Base-by-base conservation (phyloP, 2,797 vertebrate species). In the Picus viridis region DNA sequence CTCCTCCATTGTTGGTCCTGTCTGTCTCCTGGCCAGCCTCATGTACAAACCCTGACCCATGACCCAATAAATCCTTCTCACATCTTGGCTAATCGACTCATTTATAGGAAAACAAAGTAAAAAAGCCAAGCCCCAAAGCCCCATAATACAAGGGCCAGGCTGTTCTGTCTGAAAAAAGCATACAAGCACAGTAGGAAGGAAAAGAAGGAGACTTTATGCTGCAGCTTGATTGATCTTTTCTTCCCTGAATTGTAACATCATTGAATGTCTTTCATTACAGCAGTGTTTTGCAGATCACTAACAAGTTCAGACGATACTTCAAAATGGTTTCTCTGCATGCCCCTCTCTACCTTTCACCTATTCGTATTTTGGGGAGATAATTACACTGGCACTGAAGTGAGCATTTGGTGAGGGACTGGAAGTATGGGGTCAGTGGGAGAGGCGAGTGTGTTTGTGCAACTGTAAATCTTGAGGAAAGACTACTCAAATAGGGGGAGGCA, bases 121-220 rank as follows among this genome's bases (percentile, higher is more conserved):
- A 2, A 43, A 67, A 57, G 3, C 13, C 29, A 69, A 47, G 3
- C 5, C 16, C 8, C 26, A 51, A 41, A 88, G 20, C 3, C n/a
- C 49, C 18, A 2, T 20, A 57, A 62, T 23, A 47, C 9, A 49
- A 4, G 13, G 17, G 6, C 20, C 23, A 76, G 15, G 30, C 10
- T 61, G 12, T 86, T 89, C 81, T 83, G n/a, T 86, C 73, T 85
- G 59, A 43, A 81, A 90, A 92, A 95, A 85, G 39, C 76, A 41
- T 84, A 62, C 18, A 27, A 87, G 20, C 5, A 26, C 56, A 88
- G 76, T 34, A 51, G 19, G 16, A 83, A 82, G 82, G 74, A 80
- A 82, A 77, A 64, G 39, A 43, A 89, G 89, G 68, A 88, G 59
- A 53, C 13, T 62, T 72, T 67, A 72, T 80, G 57, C 16, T 77